These are phyloP conservation scores for Equus quagga DNA, from an alignment of 2,113 vertebrate species.

Conservation along the genomic window DNA sequence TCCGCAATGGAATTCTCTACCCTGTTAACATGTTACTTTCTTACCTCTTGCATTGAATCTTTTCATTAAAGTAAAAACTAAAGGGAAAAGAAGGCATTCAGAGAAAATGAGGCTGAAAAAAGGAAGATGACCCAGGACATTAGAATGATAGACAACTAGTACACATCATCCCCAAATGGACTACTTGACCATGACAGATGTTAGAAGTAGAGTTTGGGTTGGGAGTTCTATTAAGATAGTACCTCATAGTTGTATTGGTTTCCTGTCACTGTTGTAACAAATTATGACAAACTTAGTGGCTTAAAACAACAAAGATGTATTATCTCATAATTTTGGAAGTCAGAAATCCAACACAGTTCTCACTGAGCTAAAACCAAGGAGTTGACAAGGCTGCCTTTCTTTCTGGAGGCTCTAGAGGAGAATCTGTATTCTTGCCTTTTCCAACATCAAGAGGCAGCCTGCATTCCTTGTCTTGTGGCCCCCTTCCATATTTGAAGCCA, in stretches of 20 bases:
- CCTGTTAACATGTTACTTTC: not conserved
- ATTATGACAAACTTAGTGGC: not conserved
- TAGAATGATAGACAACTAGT: not conserved
- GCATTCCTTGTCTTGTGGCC: not conserved
- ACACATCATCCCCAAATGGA: not conserved
- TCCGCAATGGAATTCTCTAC: not conserved
- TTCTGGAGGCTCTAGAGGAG: not conserved
- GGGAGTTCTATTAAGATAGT: not conserved
- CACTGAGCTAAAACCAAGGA: not conserved
- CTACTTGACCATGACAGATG: too few species aligned
- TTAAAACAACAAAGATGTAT: not conserved
- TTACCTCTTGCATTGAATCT: not conserved
- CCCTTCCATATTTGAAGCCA: not conserved
- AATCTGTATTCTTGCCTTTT: not conserved
- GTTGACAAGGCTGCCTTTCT: not conserved
- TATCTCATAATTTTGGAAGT: not conserved
- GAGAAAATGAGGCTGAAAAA: not conserved
- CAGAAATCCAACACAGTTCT: not conserved
- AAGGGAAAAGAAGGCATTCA: not conserved
- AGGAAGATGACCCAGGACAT: not conserved
- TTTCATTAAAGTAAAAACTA: not conserved
- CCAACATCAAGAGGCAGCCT: too few species aligned
- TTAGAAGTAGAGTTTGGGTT: not conserved
- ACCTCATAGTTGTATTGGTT: not conserved
- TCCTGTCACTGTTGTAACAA: not conserved